These are phyloP conservation scores for Rutpela maculata DNA, from an alignment of 2,888 invertebrate genomes.

Conservation along the genomic window DNA sequence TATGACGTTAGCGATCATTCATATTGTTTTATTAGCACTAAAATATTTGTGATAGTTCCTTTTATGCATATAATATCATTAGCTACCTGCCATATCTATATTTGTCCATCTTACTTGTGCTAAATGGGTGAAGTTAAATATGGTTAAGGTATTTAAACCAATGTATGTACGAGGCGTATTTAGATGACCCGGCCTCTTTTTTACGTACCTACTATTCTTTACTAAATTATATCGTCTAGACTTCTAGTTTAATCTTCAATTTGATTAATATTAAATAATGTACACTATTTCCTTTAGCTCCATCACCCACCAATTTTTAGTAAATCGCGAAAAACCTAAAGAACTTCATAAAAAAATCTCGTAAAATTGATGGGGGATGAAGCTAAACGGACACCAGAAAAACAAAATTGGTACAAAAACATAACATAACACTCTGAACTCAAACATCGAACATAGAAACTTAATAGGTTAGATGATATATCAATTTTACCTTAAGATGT, in stretches of 20 bases:
- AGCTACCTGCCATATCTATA: conserved; percentile 40
- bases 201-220: not conserved
- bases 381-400: too few species aligned
- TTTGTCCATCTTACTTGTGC: conserved; percentile 31
- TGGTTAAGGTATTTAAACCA: conserved; percentile 32
- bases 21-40: conserved; percentile 28
- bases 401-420: too few species aligned
- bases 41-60: conserved; percentile 38
- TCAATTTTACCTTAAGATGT: too few species aligned
- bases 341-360: too few species aligned
- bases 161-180: conserved; percentile 16
- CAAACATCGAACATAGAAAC: too few species aligned
- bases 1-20: not conserved
- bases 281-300: too few species aligned
- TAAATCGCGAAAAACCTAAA: too few species aligned
- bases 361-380: too few species aligned
- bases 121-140: conserved; percentile 34
- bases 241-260: not conserved
- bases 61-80: conserved; percentile 35
- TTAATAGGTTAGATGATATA: too few species aligned
- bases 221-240: conserved; percentile 5
- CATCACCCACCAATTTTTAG: too few species aligned
- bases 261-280: conserved; percentile 11
- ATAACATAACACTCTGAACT: too few species aligned
- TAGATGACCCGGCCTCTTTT: conserved; percentile 22